These are phyloP conservation scores for Zosterops pallidus DNA, from an alignment of 2,113 vertebrate genomes.

Conservation along the genomic window DNA sequence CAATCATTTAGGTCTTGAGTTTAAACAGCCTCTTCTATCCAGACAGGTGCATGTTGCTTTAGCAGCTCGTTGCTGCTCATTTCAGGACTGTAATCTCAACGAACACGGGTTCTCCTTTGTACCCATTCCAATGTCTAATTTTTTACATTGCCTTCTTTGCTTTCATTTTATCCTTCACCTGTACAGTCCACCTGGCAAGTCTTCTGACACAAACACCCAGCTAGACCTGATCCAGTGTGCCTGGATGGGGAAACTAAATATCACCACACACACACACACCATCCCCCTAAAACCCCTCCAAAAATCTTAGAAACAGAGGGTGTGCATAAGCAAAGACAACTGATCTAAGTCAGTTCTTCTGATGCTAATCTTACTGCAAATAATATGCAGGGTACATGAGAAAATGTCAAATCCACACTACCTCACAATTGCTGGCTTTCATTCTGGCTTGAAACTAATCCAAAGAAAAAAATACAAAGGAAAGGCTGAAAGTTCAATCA, in stretches of 20 bases:
- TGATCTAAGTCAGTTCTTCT: conserved; percentile 29
- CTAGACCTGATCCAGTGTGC: background rate
- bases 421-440: conserved; percentile 49
- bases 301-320: background rate
- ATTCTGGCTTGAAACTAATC: conserved; percentile 40
- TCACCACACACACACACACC: background rate
- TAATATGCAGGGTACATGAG: conserved; percentile 45
- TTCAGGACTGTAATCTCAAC: background rate
- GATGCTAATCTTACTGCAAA: conserved; percentile 61
- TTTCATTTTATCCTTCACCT: conserved; percentile 16
- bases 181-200: background rate
- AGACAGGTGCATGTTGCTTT: background rate
- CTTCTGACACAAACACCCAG: background rate
- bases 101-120: background rate
- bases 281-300: background rate
- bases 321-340: conserved; percentile 4
- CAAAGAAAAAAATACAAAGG: conserved; percentile 33
- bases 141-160: background rate
- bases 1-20: background rate
- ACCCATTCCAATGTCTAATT: background rate
- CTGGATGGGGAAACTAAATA: conserved; percentile 5
- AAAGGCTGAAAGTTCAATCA: background rate
- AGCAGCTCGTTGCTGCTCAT: background rate
- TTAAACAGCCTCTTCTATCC: background rate
- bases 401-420: conserved; percentile 33